Percentiles rank a stretch among this genome's conserved stretches.
Evolutionary conservation across 2,797 vertebrate genomes (phyloP).

Genomic region (Pseudomugil gertrudae): DNA sequence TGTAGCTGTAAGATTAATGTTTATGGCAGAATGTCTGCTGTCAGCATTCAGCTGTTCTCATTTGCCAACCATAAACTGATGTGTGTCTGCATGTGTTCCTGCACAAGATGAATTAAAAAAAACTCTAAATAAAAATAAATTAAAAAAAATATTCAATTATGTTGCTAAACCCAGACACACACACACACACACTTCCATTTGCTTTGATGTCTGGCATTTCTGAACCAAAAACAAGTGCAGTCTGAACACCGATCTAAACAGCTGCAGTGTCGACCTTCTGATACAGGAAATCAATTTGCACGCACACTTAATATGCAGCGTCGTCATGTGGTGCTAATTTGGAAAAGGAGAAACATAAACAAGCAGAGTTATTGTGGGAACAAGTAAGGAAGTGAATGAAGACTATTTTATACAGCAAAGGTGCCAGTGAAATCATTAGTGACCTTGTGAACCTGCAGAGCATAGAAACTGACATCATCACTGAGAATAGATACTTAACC

Average conservation of each 20-base stretch:
- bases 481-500: constrained; percentile 15
- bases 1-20: background rate
- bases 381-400: constrained; percentile 18
- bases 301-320: constrained; percentile 28
- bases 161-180: too few relatives aligned
- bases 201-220: constrained; percentile 35
- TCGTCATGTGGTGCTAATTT: constrained; percentile 55
- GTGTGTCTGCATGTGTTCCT: background rate
- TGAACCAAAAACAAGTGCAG: constrained; percentile 46
- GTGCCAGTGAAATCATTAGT: constrained; percentile 2
- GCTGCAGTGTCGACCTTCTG: constrained; percentile 43
- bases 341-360: constrained; percentile 29
- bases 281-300: constrained; percentile 27
- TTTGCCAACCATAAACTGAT: background rate
- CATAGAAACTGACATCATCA: constrained; percentile 9
- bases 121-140: too few relatives aligned
- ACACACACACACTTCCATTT: constrained; percentile 20
- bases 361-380: constrained; percentile 27
- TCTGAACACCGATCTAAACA: constrained; percentile 41
- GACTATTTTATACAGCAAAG: constrained; percentile 25
- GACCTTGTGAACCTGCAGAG: constrained; percentile 9
- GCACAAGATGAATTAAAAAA: constrained; percentile 1
- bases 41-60: background rate
- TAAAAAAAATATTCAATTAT: too few relatives aligned
- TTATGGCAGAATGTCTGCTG: background rate